phyloP scores from a whole-genome alignment of 2,888 invertebrate species.

The Lasius fuliginosus region DNA sequence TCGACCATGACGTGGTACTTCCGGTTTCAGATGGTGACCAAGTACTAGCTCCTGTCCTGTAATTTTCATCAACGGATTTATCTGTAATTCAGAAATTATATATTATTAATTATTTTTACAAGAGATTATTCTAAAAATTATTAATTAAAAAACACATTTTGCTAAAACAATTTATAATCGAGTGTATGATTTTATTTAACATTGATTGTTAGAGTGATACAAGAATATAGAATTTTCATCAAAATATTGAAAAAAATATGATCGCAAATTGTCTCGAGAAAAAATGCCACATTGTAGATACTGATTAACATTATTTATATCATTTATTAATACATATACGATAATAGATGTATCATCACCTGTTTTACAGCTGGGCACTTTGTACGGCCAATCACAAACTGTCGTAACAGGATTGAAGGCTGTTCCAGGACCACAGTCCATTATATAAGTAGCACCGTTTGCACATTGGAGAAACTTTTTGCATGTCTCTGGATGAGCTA shows the following conservation, averaged over 20 bases:
- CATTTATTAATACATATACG: not conserved
- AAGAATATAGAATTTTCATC: not conserved
- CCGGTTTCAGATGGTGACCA: slow-evolving; percentile 33
- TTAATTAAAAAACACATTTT: not conserved
- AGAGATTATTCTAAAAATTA: not conserved
- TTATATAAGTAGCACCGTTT: slow-evolving; percentile 82
- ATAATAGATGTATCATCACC: slow-evolving; percentile 48
- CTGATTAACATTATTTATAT: not conserved
- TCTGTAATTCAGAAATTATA: slow-evolving; percentile 2
- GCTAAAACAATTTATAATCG: not conserved
- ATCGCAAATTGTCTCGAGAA: not conserved
- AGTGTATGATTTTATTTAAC: not conserved
- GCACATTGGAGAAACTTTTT: slow-evolving; percentile 85
- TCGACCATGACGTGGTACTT: slow-evolving; percentile 31
- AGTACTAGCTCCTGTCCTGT: slow-evolving; percentile 22
- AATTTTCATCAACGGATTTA: not conserved
- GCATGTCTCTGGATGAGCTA: slow-evolving; percentile 85
- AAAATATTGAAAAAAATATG: not conserved
- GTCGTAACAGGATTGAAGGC: slow-evolving; percentile 84
- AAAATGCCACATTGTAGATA: not conserved
- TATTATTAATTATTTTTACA: slow-evolving; percentile 9
- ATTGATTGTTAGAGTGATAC: not conserved
- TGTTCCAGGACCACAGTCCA: slow-evolving; percentile 86
- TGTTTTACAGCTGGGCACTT: slow-evolving; percentile 82
- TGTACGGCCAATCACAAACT: slow-evolving; percentile 85